A percentile compares a stretch with the other conserved stretches of the same genome.
These are phyloP conservation scores for Zenarchopterus dispar DNA, from an alignment of 2,797 vertebrate genomes.

Conservation along the genomic window DNA sequence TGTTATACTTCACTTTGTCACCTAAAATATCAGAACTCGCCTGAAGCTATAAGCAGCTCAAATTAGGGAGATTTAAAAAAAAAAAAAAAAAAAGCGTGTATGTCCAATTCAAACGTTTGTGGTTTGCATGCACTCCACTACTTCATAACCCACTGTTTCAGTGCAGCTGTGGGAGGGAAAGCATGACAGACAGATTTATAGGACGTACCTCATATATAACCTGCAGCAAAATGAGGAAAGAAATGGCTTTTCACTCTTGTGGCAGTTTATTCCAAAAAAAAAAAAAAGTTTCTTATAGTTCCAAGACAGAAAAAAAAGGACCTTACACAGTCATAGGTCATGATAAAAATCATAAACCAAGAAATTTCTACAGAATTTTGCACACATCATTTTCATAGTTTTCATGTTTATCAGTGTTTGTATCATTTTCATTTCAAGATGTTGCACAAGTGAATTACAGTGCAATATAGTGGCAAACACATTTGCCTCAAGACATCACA, in stretches of 20 bases:
- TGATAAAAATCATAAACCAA: too few relatives aligned
- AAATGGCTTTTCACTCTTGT: conserved; percentile 48
- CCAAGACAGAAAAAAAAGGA: conserved; percentile 10
- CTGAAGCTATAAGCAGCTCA: conserved; percentile 1
- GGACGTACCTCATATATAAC: conserved; percentile 56
- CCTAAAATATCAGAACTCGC: not conserved
- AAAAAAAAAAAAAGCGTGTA: conserved; percentile 3
- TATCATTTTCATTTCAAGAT: not conserved
- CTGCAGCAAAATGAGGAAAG: conserved; percentile 48
- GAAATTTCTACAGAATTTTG: too few relatives aligned
- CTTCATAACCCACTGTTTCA: conserved; percentile 41
- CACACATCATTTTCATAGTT: not conserved
- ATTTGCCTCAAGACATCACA: not conserved
- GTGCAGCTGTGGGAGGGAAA: conserved; percentile 57
- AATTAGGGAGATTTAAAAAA: conserved; percentile 20
- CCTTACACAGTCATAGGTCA: conserved; percentile 1
- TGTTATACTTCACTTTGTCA: not conserved
- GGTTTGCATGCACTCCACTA: conserved; percentile 30
- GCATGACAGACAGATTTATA: conserved; percentile 71
- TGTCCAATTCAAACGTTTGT: conserved; percentile 13
- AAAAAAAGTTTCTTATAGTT: conserved; percentile 38
- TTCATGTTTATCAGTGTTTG: not conserved
- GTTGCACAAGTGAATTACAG: not conserved
- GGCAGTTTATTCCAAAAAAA: conserved; percentile 41
- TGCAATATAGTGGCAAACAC: not conserved